Base-by-base conservation (phyloP, 1,140 invertebrate species). In the Brachystomella parvula region DNA sequence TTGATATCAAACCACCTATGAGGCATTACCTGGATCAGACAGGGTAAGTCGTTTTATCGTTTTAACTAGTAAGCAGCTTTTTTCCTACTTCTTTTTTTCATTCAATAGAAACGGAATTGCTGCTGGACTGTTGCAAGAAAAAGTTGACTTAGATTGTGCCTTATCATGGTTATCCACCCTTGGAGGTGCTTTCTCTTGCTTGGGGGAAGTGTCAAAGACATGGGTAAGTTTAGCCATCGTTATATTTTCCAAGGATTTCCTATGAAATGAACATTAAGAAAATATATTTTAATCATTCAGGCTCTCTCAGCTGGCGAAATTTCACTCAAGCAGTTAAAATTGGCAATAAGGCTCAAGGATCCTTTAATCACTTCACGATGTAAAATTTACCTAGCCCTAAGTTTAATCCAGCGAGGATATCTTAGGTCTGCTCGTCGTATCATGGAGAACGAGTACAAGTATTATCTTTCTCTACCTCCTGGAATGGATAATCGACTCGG, bases 131-230 rank as follows among this genome's bases (percentile, higher is more conserved):
- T 66, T 77, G 9, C 61, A 62, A 6, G 77, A 77, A 71, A 74
- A 71, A 35, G 26, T 47, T 70, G 86, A 92, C 79, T 65, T 83
- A n/a, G 80, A 82, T 60, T 77, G 81, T 80, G 82, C 88, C 9
- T 87, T 96, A 82, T 92, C 91, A 2, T 96, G 93, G 92, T 80
- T 97, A 2, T 96, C 93, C n/a, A 97, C 94, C 1, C 81, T 98
- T 17, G 94, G 94, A 58, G 94, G 94, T 49, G 94, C 90, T 3
- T 96, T 90, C 79, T 96, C 94, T 26, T 87, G 93, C 9, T 80
- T 96, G 57, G 94, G 94, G 21, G 94, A 96, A 75, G 83, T 89
- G 70, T 88, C 87, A 79, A 74, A 79, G 60, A 78, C 86, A 74
- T 94, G 86, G 82, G 90, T 92, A 64, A 63, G 53, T 30, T 3